Conservation (phyloP, 1,140 invertebrate species). For the Drosophila takahashii region DNA sequence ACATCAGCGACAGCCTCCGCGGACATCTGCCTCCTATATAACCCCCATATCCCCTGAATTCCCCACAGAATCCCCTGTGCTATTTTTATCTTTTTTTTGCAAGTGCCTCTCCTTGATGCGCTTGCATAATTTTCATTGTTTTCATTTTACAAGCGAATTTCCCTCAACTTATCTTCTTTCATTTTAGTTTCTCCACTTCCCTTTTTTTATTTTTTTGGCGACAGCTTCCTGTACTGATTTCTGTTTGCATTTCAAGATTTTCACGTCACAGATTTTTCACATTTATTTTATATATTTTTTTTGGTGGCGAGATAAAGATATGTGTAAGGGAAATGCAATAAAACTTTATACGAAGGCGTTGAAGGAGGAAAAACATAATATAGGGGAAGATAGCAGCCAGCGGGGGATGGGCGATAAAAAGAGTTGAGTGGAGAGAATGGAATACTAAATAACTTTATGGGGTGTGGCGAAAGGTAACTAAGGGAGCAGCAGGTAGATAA, state of each 20-base stretch:
- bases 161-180: conserved; percentile 62
- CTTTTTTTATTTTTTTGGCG: conserved; percentile 50
- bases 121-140: conserved; percentile 83
- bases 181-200: conserved; percentile 48
- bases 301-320: conserved; percentile 17
- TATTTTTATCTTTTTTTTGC: conserved; percentile 69
- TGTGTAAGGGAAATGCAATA: conserved; percentile 59
- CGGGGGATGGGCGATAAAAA: conserved; percentile 33
- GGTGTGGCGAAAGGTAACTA: conserved; percentile 8
- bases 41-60: not conserved
- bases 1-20: conserved; percentile 52
- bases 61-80: conserved; percentile 20
- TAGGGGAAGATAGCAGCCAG: conserved; percentile 4
- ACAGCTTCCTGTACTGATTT: conserved; percentile 73
- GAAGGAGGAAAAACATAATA: conserved; percentile 35
- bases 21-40: conserved; percentile 4
- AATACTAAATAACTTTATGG: conserved; percentile 55
- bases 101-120: conserved; percentile 53
- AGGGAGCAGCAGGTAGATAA: conserved; percentile 13
- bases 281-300: conserved; percentile 14
- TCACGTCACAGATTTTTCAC: conserved; percentile 66
- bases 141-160: conserved; percentile 77
- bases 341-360: conserved; percentile 67
- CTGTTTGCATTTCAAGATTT: conserved; percentile 79
- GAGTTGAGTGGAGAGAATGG: conserved; percentile 32